These are phyloP conservation scores for Darevskia mixta DNA, from an alignment of 2,797 vertebrate genomes.

Conservation along the genomic window DNA sequence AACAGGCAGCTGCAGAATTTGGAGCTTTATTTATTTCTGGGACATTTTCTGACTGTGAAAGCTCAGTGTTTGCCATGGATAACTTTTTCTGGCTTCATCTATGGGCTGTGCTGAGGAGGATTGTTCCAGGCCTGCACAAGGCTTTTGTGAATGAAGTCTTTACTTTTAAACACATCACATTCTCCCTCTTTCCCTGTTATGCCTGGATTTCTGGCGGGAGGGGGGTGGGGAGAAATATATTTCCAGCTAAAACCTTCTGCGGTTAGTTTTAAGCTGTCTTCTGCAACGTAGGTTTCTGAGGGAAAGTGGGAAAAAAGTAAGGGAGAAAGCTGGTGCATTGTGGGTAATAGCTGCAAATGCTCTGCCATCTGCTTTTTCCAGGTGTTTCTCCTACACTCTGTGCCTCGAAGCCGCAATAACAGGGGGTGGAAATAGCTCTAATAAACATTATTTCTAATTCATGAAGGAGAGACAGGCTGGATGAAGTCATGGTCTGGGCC, in stretches of 20 bases:
- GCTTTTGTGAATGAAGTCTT: background rate
- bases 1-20: background rate
- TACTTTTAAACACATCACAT: slow-evolving; percentile 22
- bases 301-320: background rate
- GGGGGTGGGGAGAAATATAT: background rate
- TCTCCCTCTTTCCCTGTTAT: background rate
- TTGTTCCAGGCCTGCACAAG: background rate
- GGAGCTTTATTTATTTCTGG: background rate
- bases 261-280: slow-evolving; percentile 25
- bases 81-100: background rate
- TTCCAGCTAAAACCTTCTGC: background rate
- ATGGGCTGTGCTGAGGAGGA: background rate
- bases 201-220: background rate
- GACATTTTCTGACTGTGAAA: background rate
- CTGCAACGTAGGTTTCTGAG: background rate
- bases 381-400: background rate
- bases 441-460: slow-evolving; percentile 27
- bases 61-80: background rate
- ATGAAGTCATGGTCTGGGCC: background rate
- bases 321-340: background rate
- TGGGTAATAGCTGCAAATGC: slow-evolving; percentile 5
- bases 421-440: background rate
- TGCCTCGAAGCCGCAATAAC: background rate
- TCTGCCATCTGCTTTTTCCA: slow-evolving; percentile 3
- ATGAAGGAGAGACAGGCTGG: slow-evolving; percentile 27